Base-by-base conservation (phyloP, 2,888 invertebrate species). In the Ennomos quercinarius region DNA sequence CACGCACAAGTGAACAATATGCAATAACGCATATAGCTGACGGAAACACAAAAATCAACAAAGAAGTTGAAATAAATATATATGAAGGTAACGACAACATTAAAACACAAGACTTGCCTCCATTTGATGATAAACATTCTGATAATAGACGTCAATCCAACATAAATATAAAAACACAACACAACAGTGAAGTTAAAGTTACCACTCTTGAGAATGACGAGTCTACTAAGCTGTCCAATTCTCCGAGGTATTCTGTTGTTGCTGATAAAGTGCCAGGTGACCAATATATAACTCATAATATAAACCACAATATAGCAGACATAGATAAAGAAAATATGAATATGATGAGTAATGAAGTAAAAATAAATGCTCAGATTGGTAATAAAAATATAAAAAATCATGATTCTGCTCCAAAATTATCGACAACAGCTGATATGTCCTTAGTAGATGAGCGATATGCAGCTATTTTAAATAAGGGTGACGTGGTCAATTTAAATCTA, bases 401-500 rank as follows among this genome's bases (percentile, higher is more conserved):
- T 27, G 12, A 38, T 5, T 17, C 34, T 0, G 27, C 41, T 27
- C 12, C 57, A 42, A 38, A 3, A 34, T 37, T 10, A 44, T n/a
- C 36, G 11, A 2, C 35, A 40, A 34, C 12, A 11, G 45, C 11
- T 12, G 52, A 50, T 6, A 52, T 38, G 37, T 8, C 37, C 17
- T 11, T 36, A 8, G 46, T 36, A 8, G 46, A 46, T 55, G 47
- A 56, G 40, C 39, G 41, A 36, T 61, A 51, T 27, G 56, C 74
- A 49, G 66, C 78, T 38, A 38, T 74, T 5, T 60, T 77, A 44
- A 79, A 76, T 47, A 80, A 76, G 64, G 80, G 77, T 8, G 78
- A 81, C 27, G 60, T 73, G 10, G 58, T 87, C 1, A 80, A 83
- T 63, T 74, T 90, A 10, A 84, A 78, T 63, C 61, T 89, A 8